These are phyloP conservation scores for Yponomeuta evonymella DNA, from an alignment of 2,888 invertebrate genomes.

Conservation along the genomic window DNA sequence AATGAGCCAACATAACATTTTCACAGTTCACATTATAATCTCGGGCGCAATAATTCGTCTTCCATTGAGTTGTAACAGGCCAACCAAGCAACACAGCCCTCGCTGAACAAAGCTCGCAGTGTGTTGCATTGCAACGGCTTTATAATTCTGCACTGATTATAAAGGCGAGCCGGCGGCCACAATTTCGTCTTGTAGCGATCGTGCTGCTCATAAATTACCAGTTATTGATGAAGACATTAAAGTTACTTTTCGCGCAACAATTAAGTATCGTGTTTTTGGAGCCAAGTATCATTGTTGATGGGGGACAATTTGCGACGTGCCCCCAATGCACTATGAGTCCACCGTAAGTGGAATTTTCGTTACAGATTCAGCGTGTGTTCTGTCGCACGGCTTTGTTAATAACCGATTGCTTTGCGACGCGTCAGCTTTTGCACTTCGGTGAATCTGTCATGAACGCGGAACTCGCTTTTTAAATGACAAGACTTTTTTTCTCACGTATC, in stretches of 20 bases:
- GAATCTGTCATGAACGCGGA: slow-evolving; percentile 52
- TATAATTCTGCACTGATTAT: slow-evolving; percentile 75
- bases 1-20: background rate
- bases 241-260: slow-evolving; percentile 57
- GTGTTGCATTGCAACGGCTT: slow-evolving; percentile 67
- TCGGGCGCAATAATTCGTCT: slow-evolving; percentile 16
- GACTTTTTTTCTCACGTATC: slow-evolving; percentile 33
- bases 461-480: slow-evolving; percentile 43
- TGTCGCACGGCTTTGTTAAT: slow-evolving; percentile 49
- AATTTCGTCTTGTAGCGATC: slow-evolving; percentile 74
- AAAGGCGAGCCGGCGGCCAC: slow-evolving; percentile 79
- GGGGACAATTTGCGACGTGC: slow-evolving; percentile 35
- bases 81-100: slow-evolving; percentile 18
- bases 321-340: slow-evolving; percentile 47
- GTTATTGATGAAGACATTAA: slow-evolving; percentile 77
- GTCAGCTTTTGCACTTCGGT: slow-evolving; percentile 69
- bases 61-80: slow-evolving; percentile 50
- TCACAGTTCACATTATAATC: slow-evolving; percentile 5
- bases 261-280: slow-evolving; percentile 39
- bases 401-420: slow-evolving; percentile 56
- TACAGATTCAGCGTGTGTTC: slow-evolving; percentile 48
- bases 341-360: slow-evolving; percentile 34
- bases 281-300: slow-evolving; percentile 23
- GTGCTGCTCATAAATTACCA: slow-evolving; percentile 74
- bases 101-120: slow-evolving; percentile 47